Evolutionary conservation across 1,140 invertebrate genomes (phyloP), one percentile per base, ranked within the genome.

Genomic region (Lordiphosa mommai): DNA sequence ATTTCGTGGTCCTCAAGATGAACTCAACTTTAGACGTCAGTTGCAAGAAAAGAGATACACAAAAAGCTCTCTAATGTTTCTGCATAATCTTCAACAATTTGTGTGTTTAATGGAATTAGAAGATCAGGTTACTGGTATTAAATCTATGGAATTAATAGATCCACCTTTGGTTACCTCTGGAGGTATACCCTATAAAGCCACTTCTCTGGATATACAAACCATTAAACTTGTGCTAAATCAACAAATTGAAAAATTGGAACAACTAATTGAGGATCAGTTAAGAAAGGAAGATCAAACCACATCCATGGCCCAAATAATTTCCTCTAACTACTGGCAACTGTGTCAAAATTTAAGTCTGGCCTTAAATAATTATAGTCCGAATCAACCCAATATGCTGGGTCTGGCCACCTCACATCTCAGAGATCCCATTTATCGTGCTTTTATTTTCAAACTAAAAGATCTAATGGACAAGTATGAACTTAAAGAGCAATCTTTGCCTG

Each of bases 401-500:
- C 32, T 68, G 55, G 33, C 66, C 14, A 64, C 77, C 0, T 38
- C 66, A 12, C 76, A 84, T 10, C 48, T 84, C 0, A 56, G 77
- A 5, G 76, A 82, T 72, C 76, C 71, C 29, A 72, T 82, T 27
- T 82, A 82, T 10, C 57, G 71, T 3, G 14, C 30, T 4, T 23
- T 82, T n/a, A 34, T 84, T 0, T 7, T 37, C 2, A 46, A 65
- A 1, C 13, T 82, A 4, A n/a, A 34, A 8, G 6, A 58, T 6
- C 14, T 76, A 2, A 37, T 71, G n/a, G 12, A 6, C 1, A 14
- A 34, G 3, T 55, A 63, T 47, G 50, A 38, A 14, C 6, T 2
- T 0, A 5, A 5, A 29, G 27, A 30, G 29, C 1, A 16, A 5
- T 10, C 8, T n/a, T n/a, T n/a, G n/a, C n/a, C n/a, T n/a, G n/a